phyloP scores from a whole-genome alignment of 2,113 vertebrate genomes.

The Tursiops truncatus region DNA sequence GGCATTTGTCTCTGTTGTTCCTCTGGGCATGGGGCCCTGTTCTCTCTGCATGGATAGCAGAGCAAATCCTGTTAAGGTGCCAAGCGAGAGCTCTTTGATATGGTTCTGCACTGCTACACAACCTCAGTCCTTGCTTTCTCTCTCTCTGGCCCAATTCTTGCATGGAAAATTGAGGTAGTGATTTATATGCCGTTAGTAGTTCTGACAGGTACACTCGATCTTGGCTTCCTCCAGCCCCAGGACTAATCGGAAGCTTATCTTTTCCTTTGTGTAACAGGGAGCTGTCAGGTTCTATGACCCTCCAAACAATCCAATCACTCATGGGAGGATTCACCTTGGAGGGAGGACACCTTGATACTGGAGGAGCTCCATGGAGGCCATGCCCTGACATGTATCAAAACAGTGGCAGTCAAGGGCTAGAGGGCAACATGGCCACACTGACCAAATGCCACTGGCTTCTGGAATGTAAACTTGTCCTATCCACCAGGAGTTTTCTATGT shows the following conservation, averaged over 20 bases:
- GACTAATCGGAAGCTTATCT: constrained; percentile 76
- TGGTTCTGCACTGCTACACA: constrained; percentile 49
- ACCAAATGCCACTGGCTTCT: constrained; percentile 30
- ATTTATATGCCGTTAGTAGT: constrained; percentile 70
- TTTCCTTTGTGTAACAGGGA: constrained; percentile 70
- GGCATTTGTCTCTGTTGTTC: constrained; percentile 61
- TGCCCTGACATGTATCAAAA: constrained; percentile 31
- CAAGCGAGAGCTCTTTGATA: constrained; percentile 35
- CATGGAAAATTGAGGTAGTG: constrained; percentile 73
- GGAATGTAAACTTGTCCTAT: constrained; percentile 35
- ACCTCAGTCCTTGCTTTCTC: constrained; percentile 15
- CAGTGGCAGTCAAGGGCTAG: not conserved
- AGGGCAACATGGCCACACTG: not conserved
- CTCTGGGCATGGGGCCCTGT: not conserved
- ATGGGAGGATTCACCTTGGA: constrained; percentile 55
- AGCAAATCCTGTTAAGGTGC: constrained; percentile 49
- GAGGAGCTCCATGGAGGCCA: constrained; percentile 1
- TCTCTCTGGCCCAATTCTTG: not conserved
- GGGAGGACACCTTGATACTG: constrained; percentile 39
- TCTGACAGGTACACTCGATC: constrained; percentile 75
- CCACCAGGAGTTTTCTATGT: not conserved
- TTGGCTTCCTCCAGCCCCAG: constrained; percentile 59
- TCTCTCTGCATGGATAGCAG: constrained; percentile 58
- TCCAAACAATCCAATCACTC: constrained; percentile 72
- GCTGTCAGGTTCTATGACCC: constrained; percentile 73